Base-by-base conservation (phyloP, 1,140 invertebrate species). In the Plodia interpunctella region DNA sequence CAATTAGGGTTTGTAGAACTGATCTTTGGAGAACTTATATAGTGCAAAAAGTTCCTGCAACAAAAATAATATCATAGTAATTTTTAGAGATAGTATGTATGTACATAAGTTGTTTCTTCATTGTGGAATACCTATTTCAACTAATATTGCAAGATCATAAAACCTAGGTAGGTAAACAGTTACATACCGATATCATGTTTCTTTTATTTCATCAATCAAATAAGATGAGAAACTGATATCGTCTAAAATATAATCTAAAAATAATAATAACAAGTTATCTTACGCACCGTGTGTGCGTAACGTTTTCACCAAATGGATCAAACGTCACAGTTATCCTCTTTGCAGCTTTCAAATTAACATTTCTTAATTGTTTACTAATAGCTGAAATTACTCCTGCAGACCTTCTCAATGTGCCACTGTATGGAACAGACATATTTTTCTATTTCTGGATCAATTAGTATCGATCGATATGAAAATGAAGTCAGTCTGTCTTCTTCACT, bases 281-380 rank as follows among this genome's bases (percentile, higher is more conserved):
- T 54, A 15, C 90, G 91, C 92, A 96, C 95, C 96, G 94, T 70
- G 92, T 93, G 64, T 93, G 89, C 51, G 81, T 87, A 49, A 93
- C 92, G 79, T 94, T 94, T 64, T 93, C 88, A 65, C 93, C 90
- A 89, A 97, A 97, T 5, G 96, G 96, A 90, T 97, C 96, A 72
- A 97, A 97, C 74, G 93, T 92, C 50, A 97, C 92, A 13, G 91
- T 91, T 59, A 97, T 92, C 81, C 92, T 92, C 72, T 94, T 94
- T 0, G 95, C 93, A n/a, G 95, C 95, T 84, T 95, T 94, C 17
- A 97, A 90, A 90, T 94, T 95, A 8, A 97, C 74, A 57, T 71
- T 65, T 73, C 91, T 94, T 49, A 95, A 63, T 81, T 96, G 93
- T 80, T 94, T 94, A 49, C 74, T 82, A 58, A 95, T 93, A 44